Evolutionary conservation across 1,140 invertebrate species (phyloP).

Genomic region (Drosophila nigrodunni): DNA sequence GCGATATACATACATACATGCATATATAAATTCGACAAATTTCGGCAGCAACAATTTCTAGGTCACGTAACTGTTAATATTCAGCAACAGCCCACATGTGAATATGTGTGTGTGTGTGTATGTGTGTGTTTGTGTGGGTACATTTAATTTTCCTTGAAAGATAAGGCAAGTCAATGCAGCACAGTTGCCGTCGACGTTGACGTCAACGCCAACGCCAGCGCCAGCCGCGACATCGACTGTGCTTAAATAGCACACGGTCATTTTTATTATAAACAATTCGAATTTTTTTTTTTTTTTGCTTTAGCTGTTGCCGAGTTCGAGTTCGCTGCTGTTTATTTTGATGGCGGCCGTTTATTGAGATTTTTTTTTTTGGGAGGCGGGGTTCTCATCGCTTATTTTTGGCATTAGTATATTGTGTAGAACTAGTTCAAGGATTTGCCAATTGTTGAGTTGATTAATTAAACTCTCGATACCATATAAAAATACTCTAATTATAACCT

Average conservation of each 20-base stretch:
- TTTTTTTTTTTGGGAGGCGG: conserved; percentile 28
- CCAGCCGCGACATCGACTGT: conserved; percentile 42
- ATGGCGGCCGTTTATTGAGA: conserved; percentile 56
- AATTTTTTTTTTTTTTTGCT: conserved; percentile 47
- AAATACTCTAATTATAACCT: conserved; percentile 10
- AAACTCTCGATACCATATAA: conserved; percentile 1
- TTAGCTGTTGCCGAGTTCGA: conserved; percentile 68
- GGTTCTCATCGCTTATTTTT: conserved; percentile 65
- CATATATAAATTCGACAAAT: conserved; percentile 26
- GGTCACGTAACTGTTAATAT: conserved; percentile 77
- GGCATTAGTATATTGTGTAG: conserved; percentile 42
- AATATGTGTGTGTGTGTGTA: not conserved
- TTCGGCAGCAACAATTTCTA: conserved; percentile 57
- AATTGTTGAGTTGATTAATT: conserved; percentile 31
- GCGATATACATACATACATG: not conserved
- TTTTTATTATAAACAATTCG: conserved; percentile 84
- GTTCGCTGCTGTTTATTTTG: conserved; percentile 58
- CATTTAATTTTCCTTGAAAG: conserved; percentile 81
- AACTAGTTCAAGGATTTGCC: conserved; percentile 78
- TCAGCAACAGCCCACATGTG: conserved; percentile 51
- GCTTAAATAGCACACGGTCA: conserved; percentile 83
- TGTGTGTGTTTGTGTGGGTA: conserved; percentile 13
- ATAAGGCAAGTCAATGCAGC: conserved; percentile 64
- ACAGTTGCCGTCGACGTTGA: conserved; percentile 4
- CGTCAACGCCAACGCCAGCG: conserved; percentile 27